Evolutionary conservation across 2,113 vertebrate species (phyloP).

Genomic region (Nettapus auritus): DNA sequence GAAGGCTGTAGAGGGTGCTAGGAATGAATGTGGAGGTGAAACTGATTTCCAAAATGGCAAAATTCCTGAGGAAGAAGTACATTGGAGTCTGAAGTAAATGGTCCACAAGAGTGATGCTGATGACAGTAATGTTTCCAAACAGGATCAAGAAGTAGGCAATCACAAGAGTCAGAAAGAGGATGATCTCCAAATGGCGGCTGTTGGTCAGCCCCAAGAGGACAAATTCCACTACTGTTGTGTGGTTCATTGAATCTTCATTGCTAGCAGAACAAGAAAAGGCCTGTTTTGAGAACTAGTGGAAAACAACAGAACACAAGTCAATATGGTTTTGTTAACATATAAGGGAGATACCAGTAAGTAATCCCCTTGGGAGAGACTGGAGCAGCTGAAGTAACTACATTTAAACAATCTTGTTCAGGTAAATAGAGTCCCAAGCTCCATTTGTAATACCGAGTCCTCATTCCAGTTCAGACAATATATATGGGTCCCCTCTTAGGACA

Average conservation of each 20-base stretch:
- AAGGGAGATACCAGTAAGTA: not conserved
- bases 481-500: not conserved
- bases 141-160: conserved; percentile 30
- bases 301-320: not conserved
- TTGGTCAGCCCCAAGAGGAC: not conserved
- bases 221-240: conserved; percentile 15
- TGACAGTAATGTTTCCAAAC: conserved; percentile 31
- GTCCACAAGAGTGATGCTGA: not conserved
- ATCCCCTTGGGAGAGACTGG: not conserved
- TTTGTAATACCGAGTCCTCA: not conserved
- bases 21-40: conserved; percentile 25
- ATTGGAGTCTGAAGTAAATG: conserved; percentile 3
- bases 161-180: not conserved
- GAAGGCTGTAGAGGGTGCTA: conserved; percentile 19
- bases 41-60: conserved; percentile 32
- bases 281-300: not conserved
- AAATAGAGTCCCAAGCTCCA: not conserved
- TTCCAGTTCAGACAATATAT: not conserved
- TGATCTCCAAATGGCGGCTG: not conserved
- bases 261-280: not conserved
- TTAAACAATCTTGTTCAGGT: not conserved
- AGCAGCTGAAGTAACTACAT: not conserved
- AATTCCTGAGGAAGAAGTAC: conserved; percentile 59
- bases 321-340: not conserved
- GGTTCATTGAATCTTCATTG: not conserved